These are phyloP conservation scores for Ctenomys sociabilis DNA, from an alignment of 2,113 vertebrate species.

Conservation along the genomic window DNA sequence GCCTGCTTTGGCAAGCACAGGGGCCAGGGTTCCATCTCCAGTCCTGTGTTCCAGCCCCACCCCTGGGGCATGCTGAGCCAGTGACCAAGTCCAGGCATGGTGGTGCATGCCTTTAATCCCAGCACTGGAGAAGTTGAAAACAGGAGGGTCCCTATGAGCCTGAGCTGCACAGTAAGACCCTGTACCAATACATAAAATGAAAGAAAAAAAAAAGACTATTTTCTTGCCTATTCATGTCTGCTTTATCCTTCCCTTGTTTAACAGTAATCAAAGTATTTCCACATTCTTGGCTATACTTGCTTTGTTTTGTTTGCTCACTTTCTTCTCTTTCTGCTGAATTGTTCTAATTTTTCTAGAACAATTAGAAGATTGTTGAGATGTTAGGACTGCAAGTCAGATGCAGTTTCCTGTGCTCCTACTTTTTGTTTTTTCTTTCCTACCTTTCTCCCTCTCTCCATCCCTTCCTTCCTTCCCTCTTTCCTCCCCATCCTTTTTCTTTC, in stretches of 20 bases:
- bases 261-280: background rate
- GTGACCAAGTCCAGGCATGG: no score
- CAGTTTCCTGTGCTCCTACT: background rate
- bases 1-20: no score
- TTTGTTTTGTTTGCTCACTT: constrained; percentile 16
- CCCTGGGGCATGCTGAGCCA: no score
- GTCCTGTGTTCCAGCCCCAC: no score
- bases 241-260: background rate
- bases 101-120: no score
- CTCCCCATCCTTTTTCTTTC: background rate
- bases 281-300: background rate
- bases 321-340: background rate
- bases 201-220: background rate
- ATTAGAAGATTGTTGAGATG: no score
- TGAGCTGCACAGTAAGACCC: no score
- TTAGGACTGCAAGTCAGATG: background rate
- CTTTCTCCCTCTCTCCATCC: background rate
- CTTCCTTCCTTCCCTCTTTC: background rate
- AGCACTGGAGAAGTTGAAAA: no score
- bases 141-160: no score
- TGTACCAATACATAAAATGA: no score
- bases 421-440: background rate
- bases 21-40: no score
- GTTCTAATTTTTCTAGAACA: constrained; percentile 53
- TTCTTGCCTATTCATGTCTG: background rate